phyloP scores from a whole-genome alignment of 1,140 invertebrate genomes.

The Drosophila bocqueti region DNA sequence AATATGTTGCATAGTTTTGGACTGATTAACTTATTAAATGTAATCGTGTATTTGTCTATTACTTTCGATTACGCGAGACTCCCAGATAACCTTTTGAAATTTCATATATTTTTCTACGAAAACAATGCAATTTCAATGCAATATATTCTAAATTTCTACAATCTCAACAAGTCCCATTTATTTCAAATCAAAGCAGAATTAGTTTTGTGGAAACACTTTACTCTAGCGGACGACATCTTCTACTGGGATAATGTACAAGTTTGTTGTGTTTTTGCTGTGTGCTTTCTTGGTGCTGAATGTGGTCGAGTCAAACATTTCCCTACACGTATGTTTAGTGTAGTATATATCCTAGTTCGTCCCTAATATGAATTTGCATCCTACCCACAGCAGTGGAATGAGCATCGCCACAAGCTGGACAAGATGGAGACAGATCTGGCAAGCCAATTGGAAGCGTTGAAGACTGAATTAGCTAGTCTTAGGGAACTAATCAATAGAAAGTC shows the following conservation, averaged over 20 bases:
- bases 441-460: not conserved
- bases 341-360: not conserved
- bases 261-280: not conserved
- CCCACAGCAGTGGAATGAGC: not conserved
- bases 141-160: too few relatives aligned
- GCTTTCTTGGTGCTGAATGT: not conserved
- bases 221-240: not conserved
- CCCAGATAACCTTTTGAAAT: not conserved
- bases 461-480: too few relatives aligned
- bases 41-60: too few relatives aligned
- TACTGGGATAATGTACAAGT: not conserved
- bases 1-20: not conserved
- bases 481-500: not conserved
- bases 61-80: not conserved
- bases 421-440: not conserved
- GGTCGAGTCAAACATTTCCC: not conserved
- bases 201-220: not conserved
- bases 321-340: not conserved
- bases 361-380: not conserved
- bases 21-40: not conserved
- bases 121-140: not conserved
- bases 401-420: not conserved
- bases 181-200: not conserved
- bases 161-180: too few relatives aligned
- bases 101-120: too few relatives aligned